A percentile compares a stretch with the other conserved stretches of the same genome.
Conservation (phyloP, 2,797 vertebrate genomes). For the Bryconaethiops microstoma region DNA sequence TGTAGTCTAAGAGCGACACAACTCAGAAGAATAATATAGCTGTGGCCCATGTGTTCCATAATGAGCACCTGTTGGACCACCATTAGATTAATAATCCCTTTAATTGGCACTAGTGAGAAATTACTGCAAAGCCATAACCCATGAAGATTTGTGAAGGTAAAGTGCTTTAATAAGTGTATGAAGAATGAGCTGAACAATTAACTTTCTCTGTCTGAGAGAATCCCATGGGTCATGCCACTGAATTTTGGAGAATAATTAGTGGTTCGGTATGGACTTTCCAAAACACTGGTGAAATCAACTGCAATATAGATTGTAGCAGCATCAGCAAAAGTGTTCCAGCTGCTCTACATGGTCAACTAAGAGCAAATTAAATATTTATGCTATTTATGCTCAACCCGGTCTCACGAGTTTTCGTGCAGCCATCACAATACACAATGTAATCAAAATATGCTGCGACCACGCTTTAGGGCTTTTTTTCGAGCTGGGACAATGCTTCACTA, state of each 20-base stretch:
- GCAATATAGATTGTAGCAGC: slow-evolving; percentile 15
- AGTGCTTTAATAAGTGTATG: slow-evolving; percentile 32
- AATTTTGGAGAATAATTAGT: slow-evolving; percentile 36
- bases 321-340: slow-evolving; percentile 34
- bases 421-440: too few species aligned
- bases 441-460: too few species aligned
- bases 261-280: slow-evolving; percentile 13
- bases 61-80: slow-evolving; percentile 38
- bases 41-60: slow-evolving; percentile 10
- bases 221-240: slow-evolving; percentile 10
- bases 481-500: too few species aligned
- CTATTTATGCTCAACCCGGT: too few species aligned
- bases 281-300: slow-evolving; percentile 31
- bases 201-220: slow-evolving; percentile 1
- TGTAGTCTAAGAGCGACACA: neutral
- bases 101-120: slow-evolving; percentile 43
- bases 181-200: slow-evolving; percentile 35
- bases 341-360: neutral
- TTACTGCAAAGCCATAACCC: slow-evolving; percentile 34
- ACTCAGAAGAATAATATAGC: slow-evolving; percentile 14
- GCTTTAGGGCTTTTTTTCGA: too few species aligned
- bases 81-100: slow-evolving; percentile 34
- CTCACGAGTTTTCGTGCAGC: too few species aligned
- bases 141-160: slow-evolving; percentile 7
- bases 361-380: slow-evolving; percentile 5